Base-by-base conservation (phyloP, 2,797 vertebrate genomes). In the Aselliscus stoliczkanus region DNA sequence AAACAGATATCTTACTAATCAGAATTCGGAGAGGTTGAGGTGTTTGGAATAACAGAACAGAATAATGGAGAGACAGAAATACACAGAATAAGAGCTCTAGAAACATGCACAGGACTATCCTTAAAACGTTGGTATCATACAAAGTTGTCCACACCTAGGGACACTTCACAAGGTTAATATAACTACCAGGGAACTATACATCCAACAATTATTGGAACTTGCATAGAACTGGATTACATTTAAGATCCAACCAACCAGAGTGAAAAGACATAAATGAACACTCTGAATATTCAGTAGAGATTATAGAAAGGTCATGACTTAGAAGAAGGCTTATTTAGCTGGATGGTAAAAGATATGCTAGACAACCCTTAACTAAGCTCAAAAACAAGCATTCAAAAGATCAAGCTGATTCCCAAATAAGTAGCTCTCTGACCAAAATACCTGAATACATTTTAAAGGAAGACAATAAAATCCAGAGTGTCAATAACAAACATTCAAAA, bases 371-470 rank as follows among this genome's bases (percentile, higher is more conserved):
- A 44, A 42, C 2, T 34, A 56, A 84, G 15, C 3, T 80, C 73
- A 91, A 95, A 85, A 80, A n/a, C 31, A 42, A 90, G 58, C 9
- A 52, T 13, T 56, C 17, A 79, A 85, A 90, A 64, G 12, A 67
- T 23, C n/a, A 56, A 81, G 39, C 27, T 73, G 31, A 50, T 95
- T 67, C 23, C 42, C 62, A 44, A 67, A 39, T 69, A 77, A 75
- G 17, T 75, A 79, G 62, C 42, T 91, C 93, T 96, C 29, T 88
- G 56, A 91, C 7, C 18, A 62, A 94, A 90, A 81, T 31, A 95
- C 82, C 8, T 73, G 50, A 92, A 23, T 56, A 79, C 3, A 72
- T 31, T 92, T 83, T 31, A 70, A 39, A 88, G 64, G 62, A 85
- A 93, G n/a, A 82, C 13, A 72, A 44, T 13, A 77, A 82, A 67